These are phyloP conservation scores for Latheticus oryzae DNA, from an alignment of 2,888 invertebrate genomes.

Conservation along the genomic window DNA sequence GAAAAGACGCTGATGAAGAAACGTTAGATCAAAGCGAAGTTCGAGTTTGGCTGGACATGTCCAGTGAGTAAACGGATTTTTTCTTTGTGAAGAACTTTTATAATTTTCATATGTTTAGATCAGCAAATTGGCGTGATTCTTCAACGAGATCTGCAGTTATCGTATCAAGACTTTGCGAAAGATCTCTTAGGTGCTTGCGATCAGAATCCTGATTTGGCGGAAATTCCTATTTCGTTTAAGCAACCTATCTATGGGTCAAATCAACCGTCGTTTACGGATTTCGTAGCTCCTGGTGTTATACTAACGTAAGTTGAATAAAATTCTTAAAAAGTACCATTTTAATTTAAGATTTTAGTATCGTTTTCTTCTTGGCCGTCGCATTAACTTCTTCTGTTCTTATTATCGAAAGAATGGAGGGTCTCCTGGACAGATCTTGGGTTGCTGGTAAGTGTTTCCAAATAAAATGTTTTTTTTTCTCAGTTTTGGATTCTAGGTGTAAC, in stretches of 20 bases:
- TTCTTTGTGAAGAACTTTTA: conserved; percentile 8
- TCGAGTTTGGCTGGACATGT: conserved; percentile 92
- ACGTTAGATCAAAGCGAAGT: conserved; percentile 89
- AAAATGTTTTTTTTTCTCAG: conserved; percentile 1
- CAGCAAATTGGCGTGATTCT: conserved; percentile 94
- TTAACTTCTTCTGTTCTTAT: conserved; percentile 92
- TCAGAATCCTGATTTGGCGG: conserved; percentile 87
- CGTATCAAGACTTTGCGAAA: conserved; percentile 87
- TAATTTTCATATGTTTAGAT: no score
- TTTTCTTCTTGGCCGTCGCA: conserved; percentile 96
- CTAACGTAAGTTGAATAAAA: conserved; percentile 77
- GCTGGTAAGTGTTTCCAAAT: conserved; percentile 70
- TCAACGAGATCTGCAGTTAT: conserved; percentile 85
- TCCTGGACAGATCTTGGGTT: conserved; percentile 93
- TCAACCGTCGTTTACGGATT: conserved; percentile 94
- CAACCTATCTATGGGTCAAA: conserved; percentile 89
- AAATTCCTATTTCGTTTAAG: conserved; percentile 89
- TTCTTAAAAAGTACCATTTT: background rate
- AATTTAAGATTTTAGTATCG: conserved; percentile 78
- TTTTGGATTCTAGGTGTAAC: conserved; percentile 75
- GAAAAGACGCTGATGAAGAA: conserved; percentile 86
- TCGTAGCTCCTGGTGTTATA: conserved; percentile 95
- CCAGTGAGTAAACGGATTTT: conserved; percentile 70
- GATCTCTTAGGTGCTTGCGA: conserved; percentile 78
- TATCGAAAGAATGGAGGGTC: conserved; percentile 90